Conservation (phyloP, 1,140 invertebrate species). For the Saxidomus purpurata region DNA sequence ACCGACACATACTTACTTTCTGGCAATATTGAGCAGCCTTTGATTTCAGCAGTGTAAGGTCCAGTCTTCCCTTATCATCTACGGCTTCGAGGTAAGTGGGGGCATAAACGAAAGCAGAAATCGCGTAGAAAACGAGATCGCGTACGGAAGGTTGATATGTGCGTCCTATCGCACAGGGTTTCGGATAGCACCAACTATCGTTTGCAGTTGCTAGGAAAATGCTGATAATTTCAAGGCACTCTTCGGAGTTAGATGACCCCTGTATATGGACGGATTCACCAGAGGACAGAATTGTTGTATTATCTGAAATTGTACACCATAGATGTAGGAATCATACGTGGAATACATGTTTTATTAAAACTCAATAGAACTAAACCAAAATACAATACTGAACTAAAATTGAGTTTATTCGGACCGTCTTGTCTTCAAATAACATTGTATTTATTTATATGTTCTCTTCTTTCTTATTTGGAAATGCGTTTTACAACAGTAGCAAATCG, state of each 20-base stretch:
- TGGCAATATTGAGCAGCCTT: slow-evolving; percentile 73
- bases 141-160: slow-evolving; percentile 81
- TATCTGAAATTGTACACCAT: slow-evolving; percentile 58
- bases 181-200: slow-evolving; percentile 77
- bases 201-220: slow-evolving; percentile 73
- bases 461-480: too few relatives aligned
- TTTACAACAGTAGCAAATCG: too few relatives aligned
- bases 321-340: too few relatives aligned
- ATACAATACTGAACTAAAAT: too few relatives aligned
- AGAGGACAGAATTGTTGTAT: slow-evolving; percentile 31
- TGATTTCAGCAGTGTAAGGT: slow-evolving; percentile 72
- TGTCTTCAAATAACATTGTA: too few relatives aligned
- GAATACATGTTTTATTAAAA: too few relatives aligned
- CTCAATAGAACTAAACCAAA: too few relatives aligned
- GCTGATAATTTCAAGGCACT: slow-evolving; percentile 76
- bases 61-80: slow-evolving; percentile 66
- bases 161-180: slow-evolving; percentile 81
- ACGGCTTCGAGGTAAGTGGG: slow-evolving; percentile 72
- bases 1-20: too few relatives aligned
- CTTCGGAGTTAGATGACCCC: slow-evolving; percentile 73
- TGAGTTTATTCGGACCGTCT: too few relatives aligned
- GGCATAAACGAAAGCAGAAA: slow-evolving; percentile 78
- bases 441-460: too few relatives aligned
- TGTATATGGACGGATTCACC: slow-evolving; percentile 35
- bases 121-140: slow-evolving; percentile 79